Evolutionary conservation across 1,140 invertebrate genomes (phyloP), one percentile per base, ranked within the genome.

Genomic region (Atopsyche davidsoni): DNA sequence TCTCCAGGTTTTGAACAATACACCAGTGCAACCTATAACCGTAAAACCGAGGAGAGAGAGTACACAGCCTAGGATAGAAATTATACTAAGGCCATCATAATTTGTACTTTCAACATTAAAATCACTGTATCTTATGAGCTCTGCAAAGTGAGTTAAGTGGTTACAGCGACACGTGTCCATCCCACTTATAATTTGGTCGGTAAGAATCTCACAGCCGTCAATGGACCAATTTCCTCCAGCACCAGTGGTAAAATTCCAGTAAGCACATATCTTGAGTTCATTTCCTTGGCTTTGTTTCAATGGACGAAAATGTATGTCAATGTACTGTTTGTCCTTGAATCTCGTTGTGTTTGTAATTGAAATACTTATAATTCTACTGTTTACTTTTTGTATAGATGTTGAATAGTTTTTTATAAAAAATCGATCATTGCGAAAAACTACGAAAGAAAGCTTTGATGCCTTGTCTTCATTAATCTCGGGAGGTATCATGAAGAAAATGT

Each of bases 131-230:
- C 68, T 56, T 1, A 76, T 57, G 1, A 76, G 61, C 57, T 75
- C 67, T 2, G 73, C 72, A 55, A 76, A 76, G 52, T 75, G 73
- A 0, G 74, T 76, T 4, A 76, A 62, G 51, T 76, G 74, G 25
- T 63, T 55, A 53, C 73, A 75, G 14, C 69, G 57, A 51, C 74
- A 76, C 9, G 63, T 68, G 50, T 74, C 71, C 10, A 75, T 54
- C 19, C 55, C 49, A 6, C 64, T 64, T n/a, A 43, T 14, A 3
- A 13, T 36, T 16, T 48, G 13, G 7, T 4, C 25, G 9, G 25
- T 13, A 4, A 57, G 10, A 13, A 58, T 13, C 31, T 58, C 60
- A 56, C 72, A 72, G 34, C 72, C 69, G 4, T 68, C 64, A 21
- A 63, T 60, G 1, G 70, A 68, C 72, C 72, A 71, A 59, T 58